Evolutionary conservation across 2,888 invertebrate genomes (phyloP), one percentile per base, ranked within the genome.

Genomic region (Oegoconia quadripuncta): DNA sequence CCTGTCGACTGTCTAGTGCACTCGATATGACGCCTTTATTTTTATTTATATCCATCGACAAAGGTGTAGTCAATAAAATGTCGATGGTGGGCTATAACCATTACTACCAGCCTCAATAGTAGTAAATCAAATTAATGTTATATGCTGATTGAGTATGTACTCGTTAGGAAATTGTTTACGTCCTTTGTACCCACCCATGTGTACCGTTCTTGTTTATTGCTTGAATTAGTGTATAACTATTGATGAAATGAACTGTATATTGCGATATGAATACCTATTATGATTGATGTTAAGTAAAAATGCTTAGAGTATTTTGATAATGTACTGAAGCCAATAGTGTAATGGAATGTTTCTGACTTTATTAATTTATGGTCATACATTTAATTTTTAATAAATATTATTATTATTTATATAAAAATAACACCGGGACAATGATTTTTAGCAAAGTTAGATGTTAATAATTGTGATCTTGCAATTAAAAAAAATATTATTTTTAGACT

Each of bases 381-480:
- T 28, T 39, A 37, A 30, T 30, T 34, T 38, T 28, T 32, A 34
- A 28, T 31, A 26, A 34, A 30, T 17, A 32, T 37, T 33, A 33
- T 37, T 38, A 37, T 39, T 29, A 32, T 22, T 32, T 30, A 39
- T 27, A 27, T 40, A 39, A 36, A n/a, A 14, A 33, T 38, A 37
- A 40, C 17, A 34, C 41, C 27, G 29, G 39, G 34, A 33, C 41
- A 39, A 37, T 35, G 28, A 39, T 42, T 17, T 20, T 41, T 44
- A 38, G 32, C 32, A 28, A 36, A 41, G 22, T 38, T 40, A 44
- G 39, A 25, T 22, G 9, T 9, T 27, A 13, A n/a, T 38, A 46
- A 39, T 39, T 43, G 45, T 45, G 46, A 51, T 52, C 34, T 42
- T 48, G 38, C 45, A 49, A 42, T 44, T 45, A 26, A 34, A 42